Conservation (phyloP, 2,797 vertebrate species). For the Ficedula albicollis region DNA sequence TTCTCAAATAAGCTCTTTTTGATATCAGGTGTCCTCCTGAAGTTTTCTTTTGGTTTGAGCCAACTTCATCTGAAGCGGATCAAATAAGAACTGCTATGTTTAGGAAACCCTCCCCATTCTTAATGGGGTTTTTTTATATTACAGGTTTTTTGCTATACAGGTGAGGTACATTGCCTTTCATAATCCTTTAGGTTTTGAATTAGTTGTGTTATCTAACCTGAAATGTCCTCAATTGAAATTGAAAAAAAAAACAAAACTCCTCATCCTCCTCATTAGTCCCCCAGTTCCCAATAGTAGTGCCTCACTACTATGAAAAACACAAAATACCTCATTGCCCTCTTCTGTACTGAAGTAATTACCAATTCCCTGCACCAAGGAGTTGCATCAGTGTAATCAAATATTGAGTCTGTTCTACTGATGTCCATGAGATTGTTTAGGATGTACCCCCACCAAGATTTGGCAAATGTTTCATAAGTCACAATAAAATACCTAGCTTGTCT, state of each 20-base stretch:
- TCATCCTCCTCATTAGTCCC: neutral
- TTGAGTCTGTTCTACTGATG: neutral
- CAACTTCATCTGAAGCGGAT: neutral
- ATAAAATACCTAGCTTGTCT: neutral
- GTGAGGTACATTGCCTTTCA: neutral
- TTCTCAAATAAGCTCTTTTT: neutral
- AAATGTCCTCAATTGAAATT: neutral
- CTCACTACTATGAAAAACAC: neutral
- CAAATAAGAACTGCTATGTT: neutral
- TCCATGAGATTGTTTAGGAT: neutral
- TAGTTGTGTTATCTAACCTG: neutral
- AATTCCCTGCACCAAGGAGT: neutral
- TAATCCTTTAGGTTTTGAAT: neutral
- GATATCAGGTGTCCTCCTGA: neutral
- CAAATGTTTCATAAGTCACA: neutral
- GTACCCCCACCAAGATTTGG: neutral
- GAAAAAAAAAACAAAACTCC: neutral
- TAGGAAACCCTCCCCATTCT: neutral
- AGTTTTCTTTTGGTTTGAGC: neutral
- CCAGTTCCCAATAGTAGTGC: neutral
- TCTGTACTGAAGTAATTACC: neutral
- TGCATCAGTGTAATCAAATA: neutral
- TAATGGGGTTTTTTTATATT: neutral
- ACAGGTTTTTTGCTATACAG: accelerated
- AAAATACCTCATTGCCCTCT: neutral